A percentile compares a stretch with the other conserved stretches of the same genome.
phyloP scores from a whole-genome alignment of 2,888 invertebrate genomes.

The Carcina quercana region DNA sequence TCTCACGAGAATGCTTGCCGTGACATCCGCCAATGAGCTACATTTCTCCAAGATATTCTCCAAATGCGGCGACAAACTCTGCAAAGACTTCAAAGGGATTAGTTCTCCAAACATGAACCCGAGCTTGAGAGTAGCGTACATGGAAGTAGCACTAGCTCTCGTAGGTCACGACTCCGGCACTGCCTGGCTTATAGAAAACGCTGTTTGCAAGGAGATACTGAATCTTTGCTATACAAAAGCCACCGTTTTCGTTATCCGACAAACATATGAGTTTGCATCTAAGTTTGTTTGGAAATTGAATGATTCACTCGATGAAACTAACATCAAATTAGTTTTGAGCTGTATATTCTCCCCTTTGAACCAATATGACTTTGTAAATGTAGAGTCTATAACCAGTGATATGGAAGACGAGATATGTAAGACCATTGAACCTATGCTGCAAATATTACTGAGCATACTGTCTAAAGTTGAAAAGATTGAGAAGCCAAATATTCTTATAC shows the following conservation, averaged over 20 bases:
- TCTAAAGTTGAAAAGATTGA: constrained; percentile 60
- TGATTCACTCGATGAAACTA: constrained; percentile 54
- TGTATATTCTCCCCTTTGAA: constrained; percentile 74
- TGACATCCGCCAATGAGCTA: constrained; percentile 73
- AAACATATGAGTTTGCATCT: constrained; percentile 78
- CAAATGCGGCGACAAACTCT: constrained; percentile 39
- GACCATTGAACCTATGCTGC: constrained; percentile 71
- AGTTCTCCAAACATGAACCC: constrained; percentile 58
- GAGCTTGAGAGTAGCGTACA: constrained; percentile 79
- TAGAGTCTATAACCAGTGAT: constrained; percentile 62
- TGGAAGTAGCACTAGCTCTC: constrained; percentile 76
- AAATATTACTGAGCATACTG: constrained; percentile 71
- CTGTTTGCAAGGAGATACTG: constrained; percentile 78
- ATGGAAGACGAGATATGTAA: constrained; percentile 66
- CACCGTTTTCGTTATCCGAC: constrained; percentile 81
- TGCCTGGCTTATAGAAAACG: constrained; percentile 76
- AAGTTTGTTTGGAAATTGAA: constrained; percentile 73
- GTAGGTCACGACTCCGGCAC: constrained; percentile 78
- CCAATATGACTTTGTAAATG: constrained; percentile 67
- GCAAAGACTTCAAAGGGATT: constrained; percentile 35
- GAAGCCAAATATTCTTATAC: constrained; percentile 39
- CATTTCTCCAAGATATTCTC: constrained; percentile 72
- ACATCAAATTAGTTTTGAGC: constrained; percentile 71
- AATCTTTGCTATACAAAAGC: constrained; percentile 77
- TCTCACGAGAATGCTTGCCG: constrained; percentile 76